Evolutionary conservation across 2,113 vertebrate species (phyloP), one percentile per base, ranked within the genome.

Genomic region (rat (Rattus norvegicus)): DNA sequence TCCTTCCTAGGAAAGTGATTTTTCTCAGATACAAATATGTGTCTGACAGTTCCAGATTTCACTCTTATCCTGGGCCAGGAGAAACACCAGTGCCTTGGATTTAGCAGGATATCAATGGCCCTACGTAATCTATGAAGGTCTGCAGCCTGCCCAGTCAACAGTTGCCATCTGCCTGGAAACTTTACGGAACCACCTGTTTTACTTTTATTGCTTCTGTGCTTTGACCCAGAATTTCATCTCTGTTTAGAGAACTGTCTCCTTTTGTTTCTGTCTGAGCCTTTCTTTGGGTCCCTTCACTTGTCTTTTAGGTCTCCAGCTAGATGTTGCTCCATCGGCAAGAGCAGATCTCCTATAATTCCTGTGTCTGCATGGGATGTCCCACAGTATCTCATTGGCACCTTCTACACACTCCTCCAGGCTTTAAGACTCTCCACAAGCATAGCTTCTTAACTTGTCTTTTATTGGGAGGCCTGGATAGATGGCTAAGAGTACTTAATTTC

Each of bases 1-100:
- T 49, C 19, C 30, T 65, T 79, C 6, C 8, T 2, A 10, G 16
- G 24, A 61, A 30, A 88, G 20, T 28, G 52, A 79, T 19, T 63
- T 70, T 93, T 93, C 56, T 95, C 92, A 83, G 75, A 52, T 70
- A 67, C 20, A 90, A 61, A 75, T n/a, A 84, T 33, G 5, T 33
- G 65, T 5, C 81, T 76, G 69, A 61, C 61, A 70, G 47, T 83
- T 9, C 11, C 49, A 84, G 63, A 93, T 12, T 3, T 85, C 67
- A 47, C 30, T 28, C 19, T 94, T 67, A 43, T 24, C 33, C 63
- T 2, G 67, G 85, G 11, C 33, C 49, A 73, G 24, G 49, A 30
- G 47, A 91, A 69, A 9, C 47, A 16, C n/a, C 28, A 7, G 56
- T 26, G 7, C 22, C 36, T 95, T 89, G 67, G 28, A 77, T 5